Conservation (phyloP, 2,888 invertebrate species). For the Tetanocera ferruginea region DNA sequence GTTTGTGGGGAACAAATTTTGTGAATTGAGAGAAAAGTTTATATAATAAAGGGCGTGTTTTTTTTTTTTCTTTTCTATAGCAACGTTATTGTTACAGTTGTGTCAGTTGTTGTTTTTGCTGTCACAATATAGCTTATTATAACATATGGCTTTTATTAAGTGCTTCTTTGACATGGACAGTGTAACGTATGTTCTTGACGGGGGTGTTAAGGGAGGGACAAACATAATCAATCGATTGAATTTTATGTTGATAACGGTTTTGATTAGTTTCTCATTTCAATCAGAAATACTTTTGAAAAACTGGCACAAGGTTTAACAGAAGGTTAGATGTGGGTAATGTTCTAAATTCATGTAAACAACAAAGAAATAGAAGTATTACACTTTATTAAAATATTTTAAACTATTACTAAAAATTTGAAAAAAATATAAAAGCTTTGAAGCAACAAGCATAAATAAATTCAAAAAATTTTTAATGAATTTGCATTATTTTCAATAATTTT, state of each 20-base stretch:
- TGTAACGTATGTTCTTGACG: background rate
- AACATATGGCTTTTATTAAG: conserved; percentile 1
- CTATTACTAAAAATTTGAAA: background rate
- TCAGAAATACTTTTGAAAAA: background rate
- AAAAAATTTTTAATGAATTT: no score
- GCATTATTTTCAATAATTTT: no score
- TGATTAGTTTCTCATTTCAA: background rate
- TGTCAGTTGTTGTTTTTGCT: background rate
- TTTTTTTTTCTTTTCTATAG: no score
- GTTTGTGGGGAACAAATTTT: background rate
- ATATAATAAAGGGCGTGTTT: no score
- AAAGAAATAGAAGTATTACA: no score
- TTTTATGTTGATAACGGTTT: background rate
- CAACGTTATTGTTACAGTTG: no score
- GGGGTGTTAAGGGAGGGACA: background rate
- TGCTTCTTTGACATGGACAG: background rate
- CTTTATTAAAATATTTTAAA: background rate
- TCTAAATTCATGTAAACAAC: no score
- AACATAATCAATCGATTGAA: conserved; percentile 4
- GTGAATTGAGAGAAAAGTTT: background rate
- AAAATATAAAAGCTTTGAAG: background rate
- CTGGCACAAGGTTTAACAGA: background rate
- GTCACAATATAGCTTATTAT: background rate
- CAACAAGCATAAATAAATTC: no score
- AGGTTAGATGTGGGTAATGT: background rate